A percentile compares a stretch with the other conserved stretches of the same genome.
Conservation (phyloP, 2,888 invertebrate species). For the Nemoura dubitans region DNA sequence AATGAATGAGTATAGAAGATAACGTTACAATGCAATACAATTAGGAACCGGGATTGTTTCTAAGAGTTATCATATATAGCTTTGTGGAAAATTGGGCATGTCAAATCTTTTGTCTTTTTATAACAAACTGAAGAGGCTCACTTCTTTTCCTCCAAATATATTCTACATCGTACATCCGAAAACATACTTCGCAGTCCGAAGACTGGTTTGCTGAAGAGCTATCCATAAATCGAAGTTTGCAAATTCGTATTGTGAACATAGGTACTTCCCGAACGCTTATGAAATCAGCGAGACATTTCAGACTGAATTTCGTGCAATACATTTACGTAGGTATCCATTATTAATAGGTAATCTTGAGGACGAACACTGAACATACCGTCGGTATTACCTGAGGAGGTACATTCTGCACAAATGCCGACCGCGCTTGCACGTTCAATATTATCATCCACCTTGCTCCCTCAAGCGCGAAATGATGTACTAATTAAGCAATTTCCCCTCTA, state of each 20-base stretch:
- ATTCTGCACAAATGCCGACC: not conserved
- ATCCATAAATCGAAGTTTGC: no score
- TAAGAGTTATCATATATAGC: not conserved
- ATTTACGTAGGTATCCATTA: not conserved
- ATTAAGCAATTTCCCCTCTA: slow-evolving; percentile 50
- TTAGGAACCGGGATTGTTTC: not conserved
- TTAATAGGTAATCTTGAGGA: not conserved
- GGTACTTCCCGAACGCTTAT: not conserved
- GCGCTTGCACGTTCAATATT: not conserved
- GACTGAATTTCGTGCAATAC: not conserved
- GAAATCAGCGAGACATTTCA: not conserved
- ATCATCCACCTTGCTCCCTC: slow-evolving; percentile 38
- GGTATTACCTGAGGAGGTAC: not conserved
- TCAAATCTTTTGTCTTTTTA: not conserved
- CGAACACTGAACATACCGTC: not conserved
- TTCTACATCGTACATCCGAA: no score
- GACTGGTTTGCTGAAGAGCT: no score
- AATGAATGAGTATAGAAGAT: not conserved
- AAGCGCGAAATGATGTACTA: slow-evolving; percentile 48
- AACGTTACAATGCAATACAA: not conserved
- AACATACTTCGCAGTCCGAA: no score
- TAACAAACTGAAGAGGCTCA: not conserved
- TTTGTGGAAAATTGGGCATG: not conserved
- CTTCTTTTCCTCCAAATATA: not conserved
- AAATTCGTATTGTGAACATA: no score